Evolutionary conservation across 2,797 vertebrate genomes (phyloP).

Genomic region (Chelonia mydas): DNA sequence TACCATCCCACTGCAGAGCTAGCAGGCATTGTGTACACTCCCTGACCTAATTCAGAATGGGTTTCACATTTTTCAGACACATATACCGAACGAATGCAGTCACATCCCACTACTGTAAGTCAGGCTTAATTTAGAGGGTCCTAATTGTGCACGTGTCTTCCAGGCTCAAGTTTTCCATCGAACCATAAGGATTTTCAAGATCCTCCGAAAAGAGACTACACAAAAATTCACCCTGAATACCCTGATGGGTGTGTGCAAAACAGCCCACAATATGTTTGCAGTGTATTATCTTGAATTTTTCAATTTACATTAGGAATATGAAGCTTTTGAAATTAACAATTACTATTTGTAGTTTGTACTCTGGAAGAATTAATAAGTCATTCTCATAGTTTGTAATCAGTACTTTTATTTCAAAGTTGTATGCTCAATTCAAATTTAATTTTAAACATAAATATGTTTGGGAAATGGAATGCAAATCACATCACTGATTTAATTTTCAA

Average conservation of each 20-base stretch:
- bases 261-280: background rate
- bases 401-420: background rate
- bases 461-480: background rate
- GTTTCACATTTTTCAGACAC: background rate
- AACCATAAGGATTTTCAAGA: background rate
- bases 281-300: background rate
- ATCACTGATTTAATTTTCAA: background rate
- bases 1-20: background rate
- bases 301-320: background rate
- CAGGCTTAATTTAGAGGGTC: background rate
- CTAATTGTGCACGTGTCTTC: background rate
- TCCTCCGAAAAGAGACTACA: background rate
- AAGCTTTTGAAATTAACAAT: background rate
- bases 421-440: background rate
- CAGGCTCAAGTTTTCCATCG: background rate
- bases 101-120: background rate
- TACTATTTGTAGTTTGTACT: background rate
- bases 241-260: background rate
- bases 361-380: background rate
- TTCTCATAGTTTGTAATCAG: background rate
- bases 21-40: background rate
- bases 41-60: background rate
- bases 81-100: background rate
- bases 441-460: background rate
- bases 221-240: background rate